Percentiles rank a stretch among this genome's conserved stretches.
These are phyloP conservation scores for Mesocricetus auratus DNA, from an alignment of 2,113 vertebrate genomes.

Conservation along the genomic window DNA sequence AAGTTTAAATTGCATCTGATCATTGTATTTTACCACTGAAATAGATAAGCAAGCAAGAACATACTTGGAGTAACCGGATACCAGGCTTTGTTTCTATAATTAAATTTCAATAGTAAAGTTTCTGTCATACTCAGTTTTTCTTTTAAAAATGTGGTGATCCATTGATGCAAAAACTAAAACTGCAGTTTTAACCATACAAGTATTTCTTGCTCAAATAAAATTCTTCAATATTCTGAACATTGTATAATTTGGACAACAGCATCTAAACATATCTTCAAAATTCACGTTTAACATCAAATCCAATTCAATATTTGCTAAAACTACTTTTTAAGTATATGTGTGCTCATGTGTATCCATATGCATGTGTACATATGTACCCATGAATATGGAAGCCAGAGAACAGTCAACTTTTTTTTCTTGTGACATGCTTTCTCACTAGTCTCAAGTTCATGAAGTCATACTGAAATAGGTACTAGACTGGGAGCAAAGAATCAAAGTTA, in stretches of 20 bases:
- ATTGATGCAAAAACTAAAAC: constrained; percentile 82
- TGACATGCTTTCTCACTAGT: not conserved
- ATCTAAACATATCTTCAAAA: constrained; percentile 81
- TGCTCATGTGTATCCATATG: not conserved
- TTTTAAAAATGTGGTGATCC: constrained; percentile 76
- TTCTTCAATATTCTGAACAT: constrained; percentile 83
- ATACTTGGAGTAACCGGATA: constrained; percentile 7
- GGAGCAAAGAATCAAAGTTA: not conserved
- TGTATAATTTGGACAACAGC: constrained; percentile 80
- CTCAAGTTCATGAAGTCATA: not conserved
- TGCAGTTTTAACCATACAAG: constrained; percentile 77
- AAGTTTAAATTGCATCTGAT: not conserved
- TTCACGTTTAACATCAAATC: constrained; percentile 83
- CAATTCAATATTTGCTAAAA: constrained; percentile 76
- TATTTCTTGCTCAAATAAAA: constrained; percentile 76
- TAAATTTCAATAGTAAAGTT: constrained; percentile 2
- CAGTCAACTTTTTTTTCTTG: not conserved
- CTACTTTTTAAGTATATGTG: constrained; percentile 57
- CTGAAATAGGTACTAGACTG: not conserved
- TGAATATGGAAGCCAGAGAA: not conserved
- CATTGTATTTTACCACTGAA: not conserved
- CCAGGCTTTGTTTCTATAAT: not conserved
- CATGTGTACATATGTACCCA: not conserved
- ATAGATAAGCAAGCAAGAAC: not conserved
- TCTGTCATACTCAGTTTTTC: constrained; percentile 70